Base-by-base conservation (phyloP, 2,797 vertebrate species). In the Notoglanidium macrostoma region DNA sequence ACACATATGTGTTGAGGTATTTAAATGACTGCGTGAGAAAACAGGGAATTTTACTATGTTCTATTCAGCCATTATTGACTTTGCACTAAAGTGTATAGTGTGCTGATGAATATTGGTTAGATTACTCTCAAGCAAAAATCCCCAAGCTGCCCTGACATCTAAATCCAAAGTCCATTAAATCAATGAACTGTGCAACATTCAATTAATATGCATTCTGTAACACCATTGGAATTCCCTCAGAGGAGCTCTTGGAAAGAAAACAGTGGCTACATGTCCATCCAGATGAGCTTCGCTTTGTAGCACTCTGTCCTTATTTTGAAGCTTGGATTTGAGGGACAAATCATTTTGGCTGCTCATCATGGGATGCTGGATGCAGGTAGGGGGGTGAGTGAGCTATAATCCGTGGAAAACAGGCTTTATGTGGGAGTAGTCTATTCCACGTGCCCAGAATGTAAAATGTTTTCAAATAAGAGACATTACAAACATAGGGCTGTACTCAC, bases 361-460 rank as follows among this genome's bases (percentile, higher is more conserved):
- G 85, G 89, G 92, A 80, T 1, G 83, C 35, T 32, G 70, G 83
- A 91, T 74, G 83, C 61, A 89, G 85, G 89, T 44, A 87, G 54
- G 54, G 73, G 87, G 78, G 83, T 83, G 85, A 85, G 73, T 87
- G 85, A 57, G 85, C 85, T 79, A 87, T 88, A 91, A 90, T 86
- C 88, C 90, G 88, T 87, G 91, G 90, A 91, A 92, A 89, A 88
- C 84, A 76, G 89, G 86, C 85, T 90, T 93, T 87, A 85, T 61
- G 63, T 74, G 55, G 73, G 87, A 88, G 90, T 86, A 82, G 92
- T 91, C 89, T 91, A 88, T 88, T 88, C 88, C 87, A 84, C 32
- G 85, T 86, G 87, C 85, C 84, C 91, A 88, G 92, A 92, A 91
- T 92, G 84, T 87, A 86, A 92, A 44, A 44, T 67, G 32, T 65